These are phyloP conservation scores for Clarias fuscus DNA, from an alignment of 2,797 vertebrate species.

Conservation along the genomic window DNA sequence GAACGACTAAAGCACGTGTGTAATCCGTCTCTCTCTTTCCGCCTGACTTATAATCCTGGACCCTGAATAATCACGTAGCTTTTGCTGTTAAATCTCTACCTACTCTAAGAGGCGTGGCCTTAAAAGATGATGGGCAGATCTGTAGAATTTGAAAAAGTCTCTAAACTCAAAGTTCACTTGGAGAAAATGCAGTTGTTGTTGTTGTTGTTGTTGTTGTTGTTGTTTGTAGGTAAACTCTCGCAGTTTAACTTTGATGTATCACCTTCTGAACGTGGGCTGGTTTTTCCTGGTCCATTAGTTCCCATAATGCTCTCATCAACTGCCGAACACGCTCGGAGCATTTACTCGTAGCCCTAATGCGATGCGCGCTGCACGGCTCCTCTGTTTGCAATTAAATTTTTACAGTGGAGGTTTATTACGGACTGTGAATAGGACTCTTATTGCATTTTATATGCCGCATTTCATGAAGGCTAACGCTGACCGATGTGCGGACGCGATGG, in stretches of 20 bases:
- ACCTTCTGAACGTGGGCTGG: not conserved
- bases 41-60: not conserved
- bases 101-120: not conserved
- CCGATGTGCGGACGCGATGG: not conserved
- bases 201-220: not conserved
- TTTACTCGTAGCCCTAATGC: not conserved
- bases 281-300: conserved; percentile 18
- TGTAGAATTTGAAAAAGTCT: not conserved
- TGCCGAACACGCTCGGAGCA: not conserved
- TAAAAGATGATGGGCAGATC: too few species aligned
- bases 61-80: not conserved
- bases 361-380: not conserved
- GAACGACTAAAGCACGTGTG: not conserved
- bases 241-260: not conserved
- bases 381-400: conserved; percentile 32
- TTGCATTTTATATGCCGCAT: conserved; percentile 2
- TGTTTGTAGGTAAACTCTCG: not conserved
- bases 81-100: not conserved
- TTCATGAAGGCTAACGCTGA: conserved; percentile 8
- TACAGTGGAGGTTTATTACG: conserved; percentile 44
- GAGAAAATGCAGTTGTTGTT: not conserved
- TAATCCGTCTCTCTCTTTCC: not conserved
- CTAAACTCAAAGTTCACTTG: not conserved
- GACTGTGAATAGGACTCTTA: conserved; percentile 44
- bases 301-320: conserved; percentile 22